phyloP scores from a whole-genome alignment of 2,113 vertebrate species.

The Morone saxatilis region DNA sequence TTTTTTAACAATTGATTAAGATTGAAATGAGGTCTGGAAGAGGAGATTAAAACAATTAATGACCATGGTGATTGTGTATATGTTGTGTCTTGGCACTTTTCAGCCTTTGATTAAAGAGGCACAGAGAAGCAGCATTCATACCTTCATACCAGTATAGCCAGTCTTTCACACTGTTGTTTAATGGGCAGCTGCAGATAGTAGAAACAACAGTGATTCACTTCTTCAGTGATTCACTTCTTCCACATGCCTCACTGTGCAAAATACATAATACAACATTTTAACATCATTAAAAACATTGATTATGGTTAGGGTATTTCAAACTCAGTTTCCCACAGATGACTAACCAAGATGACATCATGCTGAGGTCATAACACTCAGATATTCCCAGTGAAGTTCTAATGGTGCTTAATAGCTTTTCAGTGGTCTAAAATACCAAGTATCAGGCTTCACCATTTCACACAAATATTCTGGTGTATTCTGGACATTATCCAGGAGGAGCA shows the following conservation, averaged over 20 bases:
- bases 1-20: conserved; percentile 14
- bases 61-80: conserved; percentile 32
- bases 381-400: background rate
- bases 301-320: background rate
- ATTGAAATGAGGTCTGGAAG: conserved; percentile 14
- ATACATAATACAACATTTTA: background rate
- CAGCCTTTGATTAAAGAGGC: conserved; percentile 44
- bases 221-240: background rate
- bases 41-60: conserved; percentile 43
- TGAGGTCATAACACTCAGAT: background rate
- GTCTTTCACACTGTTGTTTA: background rate
- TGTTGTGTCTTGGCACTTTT: conserved; percentile 19
- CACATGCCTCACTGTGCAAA: background rate
- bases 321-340: background rate
- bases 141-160: background rate
- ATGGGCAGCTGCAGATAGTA: background rate
- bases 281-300: background rate
- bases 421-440: background rate
- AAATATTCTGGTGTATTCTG: background rate
- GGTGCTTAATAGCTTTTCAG: background rate
- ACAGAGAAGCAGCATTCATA: conserved; percentile 18
- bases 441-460: background rate
- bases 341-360: background rate
- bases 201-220: background rate
- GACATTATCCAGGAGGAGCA: too few relatives aligned